A percentile compares a stretch with the other conserved stretches of the same genome.
Evolutionary conservation across 1,140 invertebrate species (phyloP).

Genomic region (Zaprionus taronus): DNA sequence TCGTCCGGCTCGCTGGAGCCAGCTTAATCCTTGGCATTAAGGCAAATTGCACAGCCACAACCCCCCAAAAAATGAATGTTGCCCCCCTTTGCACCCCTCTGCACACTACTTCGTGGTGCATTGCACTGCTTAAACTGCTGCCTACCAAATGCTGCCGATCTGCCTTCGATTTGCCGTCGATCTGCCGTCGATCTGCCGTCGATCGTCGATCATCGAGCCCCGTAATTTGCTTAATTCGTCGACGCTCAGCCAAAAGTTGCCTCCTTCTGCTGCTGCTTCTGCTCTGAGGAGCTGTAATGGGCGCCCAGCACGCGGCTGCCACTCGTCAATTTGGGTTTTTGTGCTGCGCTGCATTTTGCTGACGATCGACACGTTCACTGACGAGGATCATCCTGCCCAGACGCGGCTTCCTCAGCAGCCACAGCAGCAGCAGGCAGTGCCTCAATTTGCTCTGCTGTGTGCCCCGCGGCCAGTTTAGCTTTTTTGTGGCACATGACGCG

Average conservation of each 20-base stretch:
- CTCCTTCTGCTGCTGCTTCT: background rate
- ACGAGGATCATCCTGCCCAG: slow-evolving; percentile 61
- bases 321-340: slow-evolving; percentile 66
- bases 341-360: slow-evolving; percentile 5
- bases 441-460: slow-evolving; percentile 60
- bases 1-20: slow-evolving; percentile 42
- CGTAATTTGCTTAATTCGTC: slow-evolving; percentile 81
- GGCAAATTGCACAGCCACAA: slow-evolving; percentile 68
- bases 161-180: background rate
- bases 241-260: slow-evolving; percentile 61
- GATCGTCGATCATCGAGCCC: slow-evolving; percentile 45
- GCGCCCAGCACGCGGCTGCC: slow-evolving; percentile 74
- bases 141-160: slow-evolving; percentile 8
- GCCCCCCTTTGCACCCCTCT: background rate
- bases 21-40: slow-evolving; percentile 79
- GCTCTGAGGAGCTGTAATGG: slow-evolving; percentile 32
- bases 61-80: background rate
- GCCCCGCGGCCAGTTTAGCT: slow-evolving; percentile 53
- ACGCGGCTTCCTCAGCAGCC: slow-evolving; percentile 66
- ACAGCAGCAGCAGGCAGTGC: slow-evolving; percentile 17
- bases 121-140: slow-evolving; percentile 36
- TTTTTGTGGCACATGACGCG: slow-evolving; percentile 44
- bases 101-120: background rate
- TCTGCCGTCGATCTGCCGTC: slow-evolving; percentile 8
- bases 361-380: slow-evolving; percentile 50